phyloP scores from a whole-genome alignment of 2,888 invertebrate genomes.

The Hydrotaea cyrtoneurina region DNA sequence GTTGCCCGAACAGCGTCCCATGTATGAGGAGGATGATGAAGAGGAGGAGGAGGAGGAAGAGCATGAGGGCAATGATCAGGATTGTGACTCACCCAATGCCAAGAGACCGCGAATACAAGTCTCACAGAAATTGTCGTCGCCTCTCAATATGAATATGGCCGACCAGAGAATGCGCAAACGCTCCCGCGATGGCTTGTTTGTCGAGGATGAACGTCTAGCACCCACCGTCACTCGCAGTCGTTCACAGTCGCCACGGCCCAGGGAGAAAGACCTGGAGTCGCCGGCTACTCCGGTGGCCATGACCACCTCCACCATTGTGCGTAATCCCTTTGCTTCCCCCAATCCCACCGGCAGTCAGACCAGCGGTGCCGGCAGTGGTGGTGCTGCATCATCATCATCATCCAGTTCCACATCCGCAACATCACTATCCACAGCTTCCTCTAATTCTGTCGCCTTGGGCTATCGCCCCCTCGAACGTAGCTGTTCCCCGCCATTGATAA shows the following conservation, averaged over 20 bases:
- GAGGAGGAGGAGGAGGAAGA: slow-evolving; percentile 75
- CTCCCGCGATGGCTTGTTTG: slow-evolving; percentile 76
- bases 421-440: slow-evolving; percentile 55
- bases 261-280: slow-evolving; percentile 65
- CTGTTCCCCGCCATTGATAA: slow-evolving; percentile 71
- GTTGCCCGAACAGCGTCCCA: slow-evolving; percentile 76
- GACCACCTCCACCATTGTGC: slow-evolving; percentile 78
- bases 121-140: slow-evolving; percentile 51
- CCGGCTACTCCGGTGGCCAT: slow-evolving; percentile 72
- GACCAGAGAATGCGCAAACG: slow-evolving; percentile 82
- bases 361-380: slow-evolving; percentile 36
- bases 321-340: slow-evolving; percentile 80
- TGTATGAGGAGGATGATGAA: slow-evolving; percentile 79
- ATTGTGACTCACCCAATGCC: slow-evolving; percentile 71
- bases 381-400: slow-evolving; percentile 46
- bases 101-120: slow-evolving; percentile 74
- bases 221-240: slow-evolving; percentile 61
- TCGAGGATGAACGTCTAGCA: slow-evolving; percentile 70
- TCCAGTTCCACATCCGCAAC: slow-evolving; percentile 53
- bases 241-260: slow-evolving; percentile 68
- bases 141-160: slow-evolving; percentile 72
- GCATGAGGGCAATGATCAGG: slow-evolving; percentile 46
- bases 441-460: slow-evolving; percentile 40
- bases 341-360: slow-evolving; percentile 69
- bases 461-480: slow-evolving; percentile 71